Conservation (phyloP, 1,140 invertebrate genomes). For the Drosophila paulistorum region DNA sequence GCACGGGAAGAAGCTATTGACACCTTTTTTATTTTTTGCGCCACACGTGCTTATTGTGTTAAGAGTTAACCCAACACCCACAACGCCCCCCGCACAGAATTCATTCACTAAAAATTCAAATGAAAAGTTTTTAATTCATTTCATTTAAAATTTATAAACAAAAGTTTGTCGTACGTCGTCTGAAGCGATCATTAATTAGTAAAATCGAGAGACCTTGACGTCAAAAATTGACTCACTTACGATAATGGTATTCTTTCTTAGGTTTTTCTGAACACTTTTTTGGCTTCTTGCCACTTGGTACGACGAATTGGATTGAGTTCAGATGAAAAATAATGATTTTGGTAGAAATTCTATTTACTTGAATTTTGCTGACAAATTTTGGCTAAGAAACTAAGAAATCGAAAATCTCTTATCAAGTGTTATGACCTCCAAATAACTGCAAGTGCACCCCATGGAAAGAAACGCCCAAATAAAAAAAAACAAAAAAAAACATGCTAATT, state of each 20-base stretch:
- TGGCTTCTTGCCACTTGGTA: conserved; percentile 53
- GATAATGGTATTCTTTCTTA: conserved; percentile 31
- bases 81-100: conserved; percentile 7
- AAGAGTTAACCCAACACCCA: neutral
- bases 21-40: conserved; percentile 24
- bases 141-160: conserved; percentile 24
- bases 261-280: conserved; percentile 8
- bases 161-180: conserved; percentile 42
- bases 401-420: neutral
- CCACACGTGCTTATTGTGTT: conserved; percentile 18
- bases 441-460: conserved; percentile 37
- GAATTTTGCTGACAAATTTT: conserved; percentile 8
- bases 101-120: conserved; percentile 54
- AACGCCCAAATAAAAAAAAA: conserved; percentile 26
- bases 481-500: conserved; percentile 51
- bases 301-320: conserved; percentile 50
- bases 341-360: neutral
- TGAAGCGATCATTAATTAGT: conserved; percentile 50
- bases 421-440: conserved; percentile 44
- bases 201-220: conserved; percentile 21
- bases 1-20: conserved; percentile 20
- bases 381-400: too few species aligned
- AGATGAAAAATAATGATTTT: conserved; percentile 42
- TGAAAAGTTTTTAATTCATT: conserved; percentile 50
- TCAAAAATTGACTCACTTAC: conserved; percentile 10